Evolutionary conservation across 2,797 vertebrate genomes (phyloP), one percentile per base, ranked within the genome.

Genomic region (Enteromius treurensis): DNA sequence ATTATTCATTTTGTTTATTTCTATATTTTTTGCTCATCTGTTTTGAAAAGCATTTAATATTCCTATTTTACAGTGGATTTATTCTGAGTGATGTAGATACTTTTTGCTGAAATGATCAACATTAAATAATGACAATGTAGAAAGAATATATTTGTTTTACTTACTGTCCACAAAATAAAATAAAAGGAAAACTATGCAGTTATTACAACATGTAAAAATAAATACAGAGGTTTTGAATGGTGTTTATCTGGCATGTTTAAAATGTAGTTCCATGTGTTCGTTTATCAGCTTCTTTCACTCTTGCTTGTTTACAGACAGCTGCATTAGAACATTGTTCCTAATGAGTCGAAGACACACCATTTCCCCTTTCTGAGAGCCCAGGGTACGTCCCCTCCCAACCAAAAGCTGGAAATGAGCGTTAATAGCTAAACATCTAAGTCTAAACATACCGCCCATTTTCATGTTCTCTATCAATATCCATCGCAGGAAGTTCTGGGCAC

Each of bases 291-390:
- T 53, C 26, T 67, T 81, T 84, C 67, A 47, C 37, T 19, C 73
- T 42, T 86, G 69, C 88, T 90, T 91, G 86, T 91, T 89, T 91
- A 60, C 77, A 75, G 34, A 58, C 6, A 69, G 71, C 83, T 86
- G 55, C 64, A 82, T 82, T 70, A 80, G 79, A 64, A 82, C 45
- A 19, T 79, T 51, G 87, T 84, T 86, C n/a, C 64, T 83, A 80
- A 67, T 42, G 26, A 86, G 74, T 19, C 65, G 55, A 77, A 65
- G 29, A 87, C 76, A 47, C 65, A 80, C 13, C 64, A 81, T 89
- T 91, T 90, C 90, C 89, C 69, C 32, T 77, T 65, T 17, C 62
- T 69, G 19, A 45, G 32, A 78, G 58, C 53, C 69, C 34, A 65
- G 29, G 21, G 58, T 45, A 70, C 21, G 13, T 78, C 62, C 45